phyloP scores from a whole-genome alignment of 2,113 vertebrate species.

The Etheostoma spectabile region DNA sequence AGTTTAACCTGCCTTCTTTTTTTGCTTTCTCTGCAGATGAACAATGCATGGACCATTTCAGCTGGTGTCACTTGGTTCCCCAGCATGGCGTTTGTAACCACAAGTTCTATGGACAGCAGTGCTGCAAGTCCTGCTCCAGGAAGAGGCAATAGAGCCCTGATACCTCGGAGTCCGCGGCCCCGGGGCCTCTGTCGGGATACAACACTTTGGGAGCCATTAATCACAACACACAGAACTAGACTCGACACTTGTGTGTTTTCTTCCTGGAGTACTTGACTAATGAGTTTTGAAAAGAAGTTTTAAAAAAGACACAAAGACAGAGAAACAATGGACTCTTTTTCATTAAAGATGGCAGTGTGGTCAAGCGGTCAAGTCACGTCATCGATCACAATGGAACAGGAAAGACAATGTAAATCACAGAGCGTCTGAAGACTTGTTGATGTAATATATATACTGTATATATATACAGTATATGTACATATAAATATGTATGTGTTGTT shows the following conservation, averaged over 20 bases:
- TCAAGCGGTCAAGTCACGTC: conserved; percentile 38
- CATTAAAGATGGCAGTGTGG: conserved; percentile 29
- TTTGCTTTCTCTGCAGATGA: conserved; percentile 81
- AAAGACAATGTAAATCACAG: conserved; percentile 42
- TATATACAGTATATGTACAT: conserved; percentile 51
- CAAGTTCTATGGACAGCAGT: conserved; percentile 96
- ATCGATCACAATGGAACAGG: conserved; percentile 45
- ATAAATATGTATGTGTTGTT: conserved; percentile 51
- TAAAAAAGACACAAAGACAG: conserved; percentile 15
- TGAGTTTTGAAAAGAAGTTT: conserved; percentile 44
- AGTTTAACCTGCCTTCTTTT: not conserved
- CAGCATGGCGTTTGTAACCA: conserved; percentile 96
- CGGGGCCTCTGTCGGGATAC: not conserved
- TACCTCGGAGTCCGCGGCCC: not conserved
- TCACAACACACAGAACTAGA: conserved; percentile 53
- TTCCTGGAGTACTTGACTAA: conserved; percentile 80
- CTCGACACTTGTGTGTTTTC: conserved; percentile 39
- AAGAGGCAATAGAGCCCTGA: conserved; percentile 82
- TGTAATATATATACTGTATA: conserved; percentile 51
- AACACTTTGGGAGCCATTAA: not conserved
- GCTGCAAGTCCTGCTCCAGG: conserved; percentile 93
- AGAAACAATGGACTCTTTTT: conserved; percentile 32
- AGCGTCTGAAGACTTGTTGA: conserved; percentile 35
- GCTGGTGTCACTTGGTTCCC: conserved; percentile 95
- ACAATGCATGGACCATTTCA: conserved; percentile 91